phyloP scores from a whole-genome alignment of 2,888 invertebrate genomes.

The Drosophila barbarae region DNA sequence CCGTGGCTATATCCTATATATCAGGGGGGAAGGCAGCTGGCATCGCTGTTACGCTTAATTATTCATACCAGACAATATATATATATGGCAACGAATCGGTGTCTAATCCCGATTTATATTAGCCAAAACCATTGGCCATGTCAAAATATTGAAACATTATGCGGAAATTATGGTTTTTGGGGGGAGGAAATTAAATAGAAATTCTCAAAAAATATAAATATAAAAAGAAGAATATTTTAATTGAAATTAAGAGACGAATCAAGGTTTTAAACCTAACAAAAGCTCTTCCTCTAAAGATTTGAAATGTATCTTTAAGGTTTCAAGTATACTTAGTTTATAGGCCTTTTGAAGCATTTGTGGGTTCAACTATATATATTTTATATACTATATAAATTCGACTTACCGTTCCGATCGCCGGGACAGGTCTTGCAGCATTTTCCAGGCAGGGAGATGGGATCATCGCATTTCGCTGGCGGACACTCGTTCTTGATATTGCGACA shows the following conservation, averaged over 20 bases:
- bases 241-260: not conserved
- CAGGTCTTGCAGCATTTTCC: constrained; percentile 96
- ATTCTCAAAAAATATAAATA: not conserved
- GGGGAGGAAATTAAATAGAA: not conserved
- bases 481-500: constrained; percentile 95
- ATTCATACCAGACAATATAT: constrained; percentile 46
- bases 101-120: constrained; percentile 32
- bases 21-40: constrained; percentile 52
- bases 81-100: constrained; percentile 2
- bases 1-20: not conserved
- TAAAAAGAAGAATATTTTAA: not conserved
- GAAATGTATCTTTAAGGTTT: not conserved
- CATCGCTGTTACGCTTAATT: constrained; percentile 64
- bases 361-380: not conserved
- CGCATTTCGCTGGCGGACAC: constrained; percentile 92
- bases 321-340: not conserved
- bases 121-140: constrained; percentile 54
- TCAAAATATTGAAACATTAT: constrained; percentile 72
- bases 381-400: constrained; percentile 77
- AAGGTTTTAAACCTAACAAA: no score
- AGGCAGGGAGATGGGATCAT: constrained; percentile 90
- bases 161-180: constrained; percentile 40
- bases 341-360: not conserved
- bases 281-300: not conserved
- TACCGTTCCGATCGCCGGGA: constrained; percentile 87